Percentiles rank a stretch among this genome's conserved stretches.
phyloP scores from a whole-genome alignment of 2,888 invertebrate genomes.

The Oscheius sp. region DNA sequence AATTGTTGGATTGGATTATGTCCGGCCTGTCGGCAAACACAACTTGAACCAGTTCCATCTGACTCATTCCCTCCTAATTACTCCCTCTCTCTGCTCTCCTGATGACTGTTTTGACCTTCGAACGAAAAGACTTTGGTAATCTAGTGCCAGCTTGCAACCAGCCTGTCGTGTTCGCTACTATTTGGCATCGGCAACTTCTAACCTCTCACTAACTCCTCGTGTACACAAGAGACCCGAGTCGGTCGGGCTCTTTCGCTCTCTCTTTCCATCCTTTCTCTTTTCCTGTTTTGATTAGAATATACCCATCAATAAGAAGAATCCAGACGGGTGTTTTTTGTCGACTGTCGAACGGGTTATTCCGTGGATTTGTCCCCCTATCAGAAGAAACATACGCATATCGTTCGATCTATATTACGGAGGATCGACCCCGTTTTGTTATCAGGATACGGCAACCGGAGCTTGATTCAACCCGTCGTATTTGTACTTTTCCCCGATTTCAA shows the following conservation, averaged over 20 bases:
- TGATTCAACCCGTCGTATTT: background rate
- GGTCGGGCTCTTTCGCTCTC: background rate
- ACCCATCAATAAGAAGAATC: background rate
- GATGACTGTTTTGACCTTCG: too few species aligned
- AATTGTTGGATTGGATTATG: slow-evolving; percentile 13
- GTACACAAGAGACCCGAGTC: background rate
- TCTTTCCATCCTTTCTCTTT: background rate
- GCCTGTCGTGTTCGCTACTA: too few species aligned
- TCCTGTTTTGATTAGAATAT: background rate
- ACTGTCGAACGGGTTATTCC: background rate
- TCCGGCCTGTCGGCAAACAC: background rate
- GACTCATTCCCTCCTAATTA: slow-evolving; percentile 3
- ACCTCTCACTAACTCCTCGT: background rate
- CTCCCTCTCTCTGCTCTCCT: background rate
- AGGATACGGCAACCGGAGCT: too few species aligned
- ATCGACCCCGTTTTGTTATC: too few species aligned
- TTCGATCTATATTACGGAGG: too few species aligned
- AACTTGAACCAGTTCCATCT: background rate
- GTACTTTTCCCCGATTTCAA: background rate
- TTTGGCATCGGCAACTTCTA: background rate
- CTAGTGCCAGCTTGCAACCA: too few species aligned
- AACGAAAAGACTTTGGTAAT: too few species aligned
- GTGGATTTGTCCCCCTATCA: too few species aligned
- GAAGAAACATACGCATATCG: too few species aligned
- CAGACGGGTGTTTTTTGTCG: too few species aligned